Evolutionary conservation across 2,888 invertebrate species (phyloP), one percentile per base, ranked within the genome.

Genomic region (Cosmorhoe ocellata): DNA sequence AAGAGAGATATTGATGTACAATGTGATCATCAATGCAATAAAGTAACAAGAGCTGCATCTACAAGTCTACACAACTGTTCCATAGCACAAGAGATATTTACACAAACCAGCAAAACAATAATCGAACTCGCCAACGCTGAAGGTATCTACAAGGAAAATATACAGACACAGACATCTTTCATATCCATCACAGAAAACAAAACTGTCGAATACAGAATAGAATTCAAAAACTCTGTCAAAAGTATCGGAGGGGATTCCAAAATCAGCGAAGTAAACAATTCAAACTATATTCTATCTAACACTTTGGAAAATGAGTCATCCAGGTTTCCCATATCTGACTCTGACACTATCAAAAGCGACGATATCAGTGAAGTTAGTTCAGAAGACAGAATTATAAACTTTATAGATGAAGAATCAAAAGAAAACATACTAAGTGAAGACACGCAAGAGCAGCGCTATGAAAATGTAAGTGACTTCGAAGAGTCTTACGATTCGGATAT

Each of bases 51-150:
- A 56, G 57, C 63, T 24, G 65, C 62, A 22, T 63, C 69, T 8
- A 61, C 70, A 7, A 73, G 66, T 32, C 18, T 66, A 3, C 71
- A 69, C 3, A 67, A 65, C 43, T 71, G 67, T 52, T 66, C 74
- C 3, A 59, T 76, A 34, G 69, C 79, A 9, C 79, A 83, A 63
- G 90, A 90, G 66, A 83, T 72, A 12, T 86, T 75, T 53, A 92
- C 92, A 6, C 92, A 92, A 74, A 92, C 92, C 0, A 92, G 92
- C 60, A 92, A 91, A 78, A 92, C 92, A 1, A 89, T 92, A 36
- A 71, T 92, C 30, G 82, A 92, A 61, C 64, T 92, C 42, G 90
- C 88, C 4, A 78, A 84, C 62, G 66, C 65, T 9, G 85, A 85
- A n/a, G 63, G 59, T 1, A 56, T 12, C 26, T 52, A 6, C 51